A percentile compares a stretch with the other conserved stretches of the same genome.
These are phyloP conservation scores for Champsocephalus esox DNA, from an alignment of 2,797 vertebrate genomes.

Conservation along the genomic window DNA sequence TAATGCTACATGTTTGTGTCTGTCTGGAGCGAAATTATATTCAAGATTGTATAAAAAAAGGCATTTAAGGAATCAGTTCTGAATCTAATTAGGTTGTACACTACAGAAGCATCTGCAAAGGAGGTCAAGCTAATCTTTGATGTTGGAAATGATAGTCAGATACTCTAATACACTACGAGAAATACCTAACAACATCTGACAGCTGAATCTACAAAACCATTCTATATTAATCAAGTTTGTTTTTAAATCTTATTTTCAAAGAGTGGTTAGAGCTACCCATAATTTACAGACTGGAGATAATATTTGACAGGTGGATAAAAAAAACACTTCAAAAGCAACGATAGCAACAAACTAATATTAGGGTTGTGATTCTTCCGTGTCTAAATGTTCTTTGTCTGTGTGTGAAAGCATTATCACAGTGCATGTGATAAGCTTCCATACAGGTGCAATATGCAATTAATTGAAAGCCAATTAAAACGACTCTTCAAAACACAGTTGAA, in stretches of 20 bases:
- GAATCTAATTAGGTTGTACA: constrained; percentile 2
- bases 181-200: constrained; percentile 4
- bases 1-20: constrained; percentile 6
- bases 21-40: constrained; percentile 12
- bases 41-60: constrained; percentile 23
- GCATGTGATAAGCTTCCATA: constrained; percentile 12
- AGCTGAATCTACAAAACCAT: constrained; percentile 23
- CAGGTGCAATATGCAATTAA: constrained; percentile 53
- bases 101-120: constrained; percentile 11
- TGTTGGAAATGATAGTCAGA: constrained; percentile 20
- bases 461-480: constrained; percentile 72
- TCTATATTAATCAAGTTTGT: not conserved
- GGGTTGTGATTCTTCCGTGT: too few species aligned
- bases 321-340: constrained; percentile 32
- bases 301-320: constrained; percentile 8
- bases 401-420: not conserved
- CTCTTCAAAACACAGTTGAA: constrained; percentile 49
- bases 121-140: constrained; percentile 19
- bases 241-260: constrained; percentile 21
- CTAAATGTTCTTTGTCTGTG: not conserved
- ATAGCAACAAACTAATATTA: too few species aligned
- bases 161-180: not conserved
- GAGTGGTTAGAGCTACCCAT: constrained; percentile 2
- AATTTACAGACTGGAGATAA: constrained; percentile 20
- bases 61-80: constrained; percentile 34